A percentile compares a stretch with the other conserved stretches of the same genome.
Evolutionary conservation across 2,113 vertebrate genomes (phyloP).

Genomic region (Centropristis striata): DNA sequence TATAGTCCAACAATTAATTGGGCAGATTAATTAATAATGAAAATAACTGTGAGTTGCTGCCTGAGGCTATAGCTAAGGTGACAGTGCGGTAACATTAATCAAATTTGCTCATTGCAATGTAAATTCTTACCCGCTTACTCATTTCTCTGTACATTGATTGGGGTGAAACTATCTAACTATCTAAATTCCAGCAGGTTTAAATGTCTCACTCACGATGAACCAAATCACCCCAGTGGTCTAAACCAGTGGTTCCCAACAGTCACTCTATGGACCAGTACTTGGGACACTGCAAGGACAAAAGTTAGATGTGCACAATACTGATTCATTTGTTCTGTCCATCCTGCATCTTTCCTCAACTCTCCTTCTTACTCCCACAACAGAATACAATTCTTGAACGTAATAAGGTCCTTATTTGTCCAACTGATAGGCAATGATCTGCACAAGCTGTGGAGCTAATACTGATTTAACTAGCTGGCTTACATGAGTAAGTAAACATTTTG

Average conservation of each 20-base stretch:
- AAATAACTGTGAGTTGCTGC: too few relatives aligned
- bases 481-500: not conserved
- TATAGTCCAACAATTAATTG: too few relatives aligned
- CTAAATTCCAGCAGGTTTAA: not conserved
- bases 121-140: not conserved
- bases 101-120: not conserved
- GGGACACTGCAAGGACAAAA: too few relatives aligned
- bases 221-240: not conserved
- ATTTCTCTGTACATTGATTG: not conserved
- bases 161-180: not conserved
- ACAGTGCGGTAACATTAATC: not conserved
- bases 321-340: not conserved
- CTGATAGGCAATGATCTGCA: not conserved
- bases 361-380: not conserved
- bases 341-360: not conserved
- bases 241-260: not conserved
- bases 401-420: slow-evolving; percentile 1
- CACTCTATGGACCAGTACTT: not conserved
- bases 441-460: not conserved
- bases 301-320: not conserved
- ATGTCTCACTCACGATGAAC: not conserved
- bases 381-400: not conserved
- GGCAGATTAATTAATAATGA: too few relatives aligned
- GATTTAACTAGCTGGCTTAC: not conserved
- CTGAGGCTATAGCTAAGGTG: not conserved